phyloP scores from a whole-genome alignment of 2,888 invertebrate genomes.

The Glaucopsyche alexis region DNA sequence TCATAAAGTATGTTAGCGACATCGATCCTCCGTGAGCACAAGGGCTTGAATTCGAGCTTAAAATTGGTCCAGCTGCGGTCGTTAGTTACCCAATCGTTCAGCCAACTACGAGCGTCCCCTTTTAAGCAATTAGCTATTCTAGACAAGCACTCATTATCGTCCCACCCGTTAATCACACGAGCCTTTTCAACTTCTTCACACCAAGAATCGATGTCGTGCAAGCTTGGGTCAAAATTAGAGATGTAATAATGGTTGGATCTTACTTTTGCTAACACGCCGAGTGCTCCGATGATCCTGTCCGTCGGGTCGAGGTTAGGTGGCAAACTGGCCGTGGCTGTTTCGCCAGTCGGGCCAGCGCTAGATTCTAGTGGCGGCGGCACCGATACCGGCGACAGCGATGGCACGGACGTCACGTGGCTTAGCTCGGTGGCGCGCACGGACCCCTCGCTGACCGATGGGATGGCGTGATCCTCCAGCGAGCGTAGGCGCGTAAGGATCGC shows the following conservation, averaged over 20 bases:
- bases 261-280: constrained; percentile 3
- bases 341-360: background rate
- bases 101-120: no score
- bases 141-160: no score
- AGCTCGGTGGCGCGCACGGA: background rate
- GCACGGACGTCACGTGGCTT: background rate
- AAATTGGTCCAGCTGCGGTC: constrained; percentile 38
- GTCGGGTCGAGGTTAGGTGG: background rate
- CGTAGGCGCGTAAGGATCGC: background rate
- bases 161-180: constrained; percentile 18
- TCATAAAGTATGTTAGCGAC: constrained; percentile 35
- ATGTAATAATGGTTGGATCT: constrained; percentile 33
- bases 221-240: constrained; percentile 35
- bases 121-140: no score
- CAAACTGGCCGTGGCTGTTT: background rate
- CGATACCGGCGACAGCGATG: background rate
- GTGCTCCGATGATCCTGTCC: constrained; percentile 1
- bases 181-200: constrained; percentile 34
- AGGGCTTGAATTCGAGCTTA: constrained; percentile 35
- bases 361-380: background rate
- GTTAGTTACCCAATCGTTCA: constrained; percentile 1
- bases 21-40: constrained; percentile 35
- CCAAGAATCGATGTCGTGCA: constrained; percentile 35
- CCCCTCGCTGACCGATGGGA: background rate
- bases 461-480: constrained; percentile 1